Evolutionary conservation across 1,140 invertebrate genomes (phyloP).

Genomic region (Probaryconus sp.): DNA sequence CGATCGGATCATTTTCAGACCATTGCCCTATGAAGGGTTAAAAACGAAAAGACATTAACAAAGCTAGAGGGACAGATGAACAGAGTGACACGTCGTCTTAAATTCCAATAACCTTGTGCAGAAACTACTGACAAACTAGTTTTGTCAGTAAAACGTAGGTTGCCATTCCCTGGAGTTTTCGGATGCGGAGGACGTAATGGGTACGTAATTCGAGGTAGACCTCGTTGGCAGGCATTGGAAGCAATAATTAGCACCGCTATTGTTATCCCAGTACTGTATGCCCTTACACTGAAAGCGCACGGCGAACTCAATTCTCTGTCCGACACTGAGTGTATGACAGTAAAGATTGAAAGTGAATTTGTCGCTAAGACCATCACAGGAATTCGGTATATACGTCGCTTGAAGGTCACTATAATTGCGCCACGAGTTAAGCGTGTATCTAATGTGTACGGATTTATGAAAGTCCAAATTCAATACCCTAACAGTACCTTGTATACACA

Average conservation of each 20-base stretch:
- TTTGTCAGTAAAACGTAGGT: constrained; percentile 69
- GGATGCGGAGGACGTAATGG: constrained; percentile 39
- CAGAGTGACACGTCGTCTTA: no score
- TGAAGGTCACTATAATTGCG: constrained; percentile 88
- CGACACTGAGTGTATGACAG: constrained; percentile 84
- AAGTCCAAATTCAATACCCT: constrained; percentile 94
- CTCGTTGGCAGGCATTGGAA: constrained; percentile 86
- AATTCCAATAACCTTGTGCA: no score
- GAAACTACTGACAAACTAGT: no score
- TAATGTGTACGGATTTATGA: constrained; percentile 92
- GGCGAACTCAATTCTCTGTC: constrained; percentile 88
- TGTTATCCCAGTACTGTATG: constrained; percentile 94
- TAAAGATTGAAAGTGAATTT: constrained; percentile 89
- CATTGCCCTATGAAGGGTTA: no score
- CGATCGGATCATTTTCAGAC: no score
- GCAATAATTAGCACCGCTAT: constrained; percentile 89
- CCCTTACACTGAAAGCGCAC: constrained; percentile 90
- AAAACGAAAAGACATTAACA: no score
- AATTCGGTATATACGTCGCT: constrained; percentile 90
- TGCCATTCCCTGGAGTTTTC: constrained; percentile 60
- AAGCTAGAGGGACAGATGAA: no score
- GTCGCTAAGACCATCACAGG: constrained; percentile 95
- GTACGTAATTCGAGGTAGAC: constrained; percentile 60
- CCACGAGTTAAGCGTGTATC: constrained; percentile 93
- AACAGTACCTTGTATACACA: constrained; percentile 91